phyloP scores from a whole-genome alignment of 2,888 invertebrate species.

The Taphrorychus bicolor region DNA sequence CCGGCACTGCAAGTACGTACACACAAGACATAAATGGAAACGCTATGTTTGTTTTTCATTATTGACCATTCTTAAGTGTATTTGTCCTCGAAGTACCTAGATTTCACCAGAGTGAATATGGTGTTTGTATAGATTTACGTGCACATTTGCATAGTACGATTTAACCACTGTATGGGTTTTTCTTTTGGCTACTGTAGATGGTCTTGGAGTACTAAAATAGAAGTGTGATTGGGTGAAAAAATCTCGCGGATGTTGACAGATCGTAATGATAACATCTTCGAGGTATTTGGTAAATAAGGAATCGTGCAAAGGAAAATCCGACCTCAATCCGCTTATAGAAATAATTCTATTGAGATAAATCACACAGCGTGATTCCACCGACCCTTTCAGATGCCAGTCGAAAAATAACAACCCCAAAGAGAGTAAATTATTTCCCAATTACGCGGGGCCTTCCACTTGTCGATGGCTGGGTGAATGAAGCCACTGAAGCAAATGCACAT shows the following conservation, averaged over 20 bases:
- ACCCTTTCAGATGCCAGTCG: constrained; percentile 27
- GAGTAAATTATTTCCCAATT: constrained; percentile 43
- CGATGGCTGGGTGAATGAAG: constrained; percentile 49
- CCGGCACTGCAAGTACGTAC: constrained; percentile 18
- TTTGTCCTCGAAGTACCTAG: constrained; percentile 37
- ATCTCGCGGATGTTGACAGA: not conserved
- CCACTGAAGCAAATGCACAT: constrained; percentile 54
- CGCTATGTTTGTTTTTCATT: constrained; percentile 39
- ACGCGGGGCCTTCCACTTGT: constrained; percentile 33
- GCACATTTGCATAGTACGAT: constrained; percentile 33
- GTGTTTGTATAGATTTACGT: constrained; percentile 35
- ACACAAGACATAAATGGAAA: constrained; percentile 29
- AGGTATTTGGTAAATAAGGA: not conserved
- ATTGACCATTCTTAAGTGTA: constrained; percentile 41
- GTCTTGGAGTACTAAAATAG: not conserved
- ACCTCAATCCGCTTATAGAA: constrained; percentile 33
- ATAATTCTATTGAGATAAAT: constrained; percentile 40
- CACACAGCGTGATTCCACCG: constrained; percentile 43
- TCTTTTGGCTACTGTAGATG: constrained; percentile 29
- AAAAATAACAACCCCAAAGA: constrained; percentile 39
- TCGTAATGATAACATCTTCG: not conserved
- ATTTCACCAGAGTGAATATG: constrained; percentile 37
- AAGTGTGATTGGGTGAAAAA: not conserved
- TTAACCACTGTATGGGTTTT: constrained; percentile 21
- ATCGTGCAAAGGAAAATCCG: constrained; percentile 1